Conservation (phyloP, 2,888 invertebrate species). For the Synergus japonicus region DNA sequence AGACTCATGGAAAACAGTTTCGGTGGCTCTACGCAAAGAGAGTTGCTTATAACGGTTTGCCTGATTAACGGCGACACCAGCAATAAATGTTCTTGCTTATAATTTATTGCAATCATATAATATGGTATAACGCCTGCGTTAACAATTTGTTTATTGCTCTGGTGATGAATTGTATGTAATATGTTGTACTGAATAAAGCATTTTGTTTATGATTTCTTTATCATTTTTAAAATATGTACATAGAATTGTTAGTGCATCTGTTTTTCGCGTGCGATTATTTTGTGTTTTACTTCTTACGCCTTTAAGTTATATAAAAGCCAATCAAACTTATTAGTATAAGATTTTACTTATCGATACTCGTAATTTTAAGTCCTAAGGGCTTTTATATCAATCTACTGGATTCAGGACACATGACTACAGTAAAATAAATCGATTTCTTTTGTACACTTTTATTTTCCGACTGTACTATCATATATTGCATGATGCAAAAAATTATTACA, state of each 20-base stretch:
- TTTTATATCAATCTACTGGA: too few relatives aligned
- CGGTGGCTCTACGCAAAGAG: slow-evolving; percentile 25
- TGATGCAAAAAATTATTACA: neutral
- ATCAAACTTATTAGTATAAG: too few relatives aligned
- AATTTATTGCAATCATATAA: slow-evolving; percentile 39
- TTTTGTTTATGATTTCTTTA: slow-evolving; percentile 25
- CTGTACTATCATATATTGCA: neutral
- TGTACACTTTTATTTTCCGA: slow-evolving; percentile 13
- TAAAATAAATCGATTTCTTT: neutral
- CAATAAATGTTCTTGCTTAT: slow-evolving; percentile 38
- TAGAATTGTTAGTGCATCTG: too few relatives aligned
- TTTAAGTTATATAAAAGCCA: too few relatives aligned
- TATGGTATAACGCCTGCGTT: slow-evolving; percentile 34
- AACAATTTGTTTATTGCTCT: slow-evolving; percentile 36
- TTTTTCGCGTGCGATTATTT: too few relatives aligned
- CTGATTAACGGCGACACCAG: slow-evolving; percentile 32
- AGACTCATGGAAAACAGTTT: slow-evolving; percentile 24
- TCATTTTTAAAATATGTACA: neutral
- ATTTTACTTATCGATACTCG: too few relatives aligned
- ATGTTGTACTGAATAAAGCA: slow-evolving; percentile 39
- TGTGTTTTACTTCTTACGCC: too few relatives aligned
- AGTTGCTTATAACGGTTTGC: slow-evolving; percentile 28
- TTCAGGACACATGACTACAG: neutral
- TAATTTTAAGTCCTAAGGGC: too few relatives aligned
- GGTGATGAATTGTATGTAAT: slow-evolving; percentile 33